These are phyloP conservation scores for Hyles vespertilio DNA, from an alignment of 1,140 invertebrate genomes.

Conservation along the genomic window DNA sequence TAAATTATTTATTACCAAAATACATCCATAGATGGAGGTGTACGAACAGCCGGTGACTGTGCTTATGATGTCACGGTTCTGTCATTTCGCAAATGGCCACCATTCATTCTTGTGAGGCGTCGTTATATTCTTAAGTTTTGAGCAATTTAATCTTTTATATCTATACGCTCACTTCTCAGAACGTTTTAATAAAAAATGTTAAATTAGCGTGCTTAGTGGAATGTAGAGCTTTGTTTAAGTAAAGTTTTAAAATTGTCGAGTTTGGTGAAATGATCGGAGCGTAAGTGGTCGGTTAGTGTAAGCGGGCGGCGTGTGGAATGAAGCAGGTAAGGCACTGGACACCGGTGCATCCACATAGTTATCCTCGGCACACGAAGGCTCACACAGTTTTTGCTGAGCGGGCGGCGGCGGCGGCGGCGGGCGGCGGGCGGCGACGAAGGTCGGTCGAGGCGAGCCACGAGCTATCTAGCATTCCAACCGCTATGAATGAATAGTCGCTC, in stretches of 20 bases:
- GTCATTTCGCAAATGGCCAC: conserved; percentile 28
- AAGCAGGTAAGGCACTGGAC: conserved; percentile 33
- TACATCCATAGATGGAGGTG: conserved; percentile 1
- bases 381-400: conserved; percentile 59
- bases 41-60: conserved; percentile 7
- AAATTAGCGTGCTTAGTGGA: no score
- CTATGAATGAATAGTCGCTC: conserved; percentile 72
- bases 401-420: not conserved
- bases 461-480: conserved; percentile 65
- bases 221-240: no score
- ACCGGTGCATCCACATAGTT: conserved; percentile 54
- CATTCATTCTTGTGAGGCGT: conserved; percentile 20
- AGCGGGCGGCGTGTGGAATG: conserved; percentile 25
- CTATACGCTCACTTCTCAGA: conserved; percentile 15
- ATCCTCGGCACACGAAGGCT: conserved; percentile 39
- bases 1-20: conserved; percentile 1
- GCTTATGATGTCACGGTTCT: conserved; percentile 39
- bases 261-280: no score
- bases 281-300: conserved; percentile 16
- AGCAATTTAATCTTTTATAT: conserved; percentile 25
- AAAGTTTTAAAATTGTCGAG: no score
- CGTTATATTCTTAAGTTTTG: conserved; percentile 19
- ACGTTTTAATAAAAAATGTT: conserved; percentile 2
- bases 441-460: conserved; percentile 62
- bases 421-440: conserved; percentile 45